Conservation (phyloP, 2,888 invertebrate genomes). For the Agrypnus murinus region DNA sequence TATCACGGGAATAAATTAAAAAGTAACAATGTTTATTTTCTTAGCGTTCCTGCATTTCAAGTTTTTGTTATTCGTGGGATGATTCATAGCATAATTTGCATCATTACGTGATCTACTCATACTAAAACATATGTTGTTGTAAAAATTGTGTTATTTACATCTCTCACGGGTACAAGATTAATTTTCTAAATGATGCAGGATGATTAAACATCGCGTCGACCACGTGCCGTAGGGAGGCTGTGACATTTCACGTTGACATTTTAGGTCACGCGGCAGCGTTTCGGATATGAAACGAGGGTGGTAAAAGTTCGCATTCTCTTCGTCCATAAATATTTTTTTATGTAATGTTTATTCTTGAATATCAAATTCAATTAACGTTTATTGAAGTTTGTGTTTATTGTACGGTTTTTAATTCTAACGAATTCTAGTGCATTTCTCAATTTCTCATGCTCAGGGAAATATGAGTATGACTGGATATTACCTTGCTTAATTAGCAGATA, state of each 20-base stretch:
- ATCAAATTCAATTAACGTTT: too few species aligned
- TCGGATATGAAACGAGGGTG: constrained; percentile 44
- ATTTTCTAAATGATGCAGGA: constrained; percentile 47
- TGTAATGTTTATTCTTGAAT: not conserved
- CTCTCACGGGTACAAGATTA: constrained; percentile 48
- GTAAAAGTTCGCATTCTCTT: not conserved
- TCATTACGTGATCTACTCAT: too few species aligned
- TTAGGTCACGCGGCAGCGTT: constrained; percentile 55
- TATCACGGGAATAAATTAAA: too few species aligned
- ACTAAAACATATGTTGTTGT: not conserved
- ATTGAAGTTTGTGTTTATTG: not conserved
- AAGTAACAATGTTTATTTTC: too few species aligned
- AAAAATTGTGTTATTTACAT: constrained; percentile 36
- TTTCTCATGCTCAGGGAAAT: too few species aligned
- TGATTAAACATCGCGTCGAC: constrained; percentile 41
- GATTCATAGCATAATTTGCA: too few species aligned
- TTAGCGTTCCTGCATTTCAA: too few species aligned
- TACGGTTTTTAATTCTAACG: not conserved
- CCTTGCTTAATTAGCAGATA: constrained; percentile 32
- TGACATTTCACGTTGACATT: constrained; percentile 66
- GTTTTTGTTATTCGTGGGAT: too few species aligned
- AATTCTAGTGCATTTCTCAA: too few species aligned
- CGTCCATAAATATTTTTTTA: not conserved
- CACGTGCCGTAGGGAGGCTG: constrained; percentile 59
- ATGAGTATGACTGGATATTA: too few species aligned